Evolutionary conservation across 1,140 invertebrate species (phyloP), one percentile per base, ranked within the genome.

Genomic region (Mya arenaria): DNA sequence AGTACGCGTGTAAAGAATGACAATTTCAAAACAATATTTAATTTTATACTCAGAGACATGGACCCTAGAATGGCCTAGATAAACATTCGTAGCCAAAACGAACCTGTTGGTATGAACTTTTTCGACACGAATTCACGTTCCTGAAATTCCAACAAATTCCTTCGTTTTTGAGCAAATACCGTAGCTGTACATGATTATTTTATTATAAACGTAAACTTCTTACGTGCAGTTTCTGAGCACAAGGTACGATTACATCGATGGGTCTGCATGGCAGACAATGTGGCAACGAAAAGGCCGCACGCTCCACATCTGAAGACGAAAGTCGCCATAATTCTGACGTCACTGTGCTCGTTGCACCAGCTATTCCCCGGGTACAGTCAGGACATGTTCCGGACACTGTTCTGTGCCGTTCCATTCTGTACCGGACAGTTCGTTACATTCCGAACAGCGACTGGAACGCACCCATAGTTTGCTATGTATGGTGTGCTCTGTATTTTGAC

Each of bases 341-440:
- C 55, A 58, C 55, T 58, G 55, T 58, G 55, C 55, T 58, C 55
- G 55, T 58, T 58, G 55, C 55, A 58, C 55, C 55, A 58, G 55
- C 55, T 58, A 58, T 58, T 58, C 55, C 55, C 55, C n/a, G 55
- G 55, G 55, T 58, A 58, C 55, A 58, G 55, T 58, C 55, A 58
- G 55, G 55, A 58, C 55, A 58, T 58, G 55, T 58, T 58, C 55
- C 55, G 55, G 55, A 58, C 55, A 58, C 55, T 58, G 55, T 58
- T 58, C 55, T 58, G 55, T 58, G 55, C n/a, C 55, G 55, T 58
- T 58, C 55, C n/a, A 58, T 58, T 58, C n/a, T 58, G 55, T 58
- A 58, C 55, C 55, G 55, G 10, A 13, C 44, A 48, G n/a, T n/a
- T n/a, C n/a, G n/a, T 48, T 48, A 48, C 44, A 48, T 48, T 48